Percentiles rank a stretch among this genome's conserved stretches.
phyloP scores from a whole-genome alignment of 2,797 vertebrate genomes.

The Myotis myotis region DNA sequence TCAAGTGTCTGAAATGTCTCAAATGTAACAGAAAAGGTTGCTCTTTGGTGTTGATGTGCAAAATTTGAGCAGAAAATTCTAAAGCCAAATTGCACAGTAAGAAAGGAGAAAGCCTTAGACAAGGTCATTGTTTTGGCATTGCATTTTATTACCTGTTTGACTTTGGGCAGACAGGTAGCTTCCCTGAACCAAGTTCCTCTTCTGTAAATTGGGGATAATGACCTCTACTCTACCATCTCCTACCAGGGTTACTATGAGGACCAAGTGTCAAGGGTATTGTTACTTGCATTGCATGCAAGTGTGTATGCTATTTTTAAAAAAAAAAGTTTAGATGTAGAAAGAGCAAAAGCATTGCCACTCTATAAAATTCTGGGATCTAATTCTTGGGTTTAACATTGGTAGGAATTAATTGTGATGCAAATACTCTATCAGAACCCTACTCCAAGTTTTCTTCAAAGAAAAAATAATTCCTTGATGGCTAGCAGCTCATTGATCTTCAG shows the following conservation, averaged over 20 bases:
- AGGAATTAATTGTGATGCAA: not conserved
- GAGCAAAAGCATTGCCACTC: not conserved
- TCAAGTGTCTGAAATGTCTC: not conserved
- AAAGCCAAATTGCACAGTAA: not conserved
- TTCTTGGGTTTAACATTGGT: not conserved
- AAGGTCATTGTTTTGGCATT: not conserved
- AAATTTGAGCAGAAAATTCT: constrained; percentile 8
- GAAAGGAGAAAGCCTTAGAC: not conserved
- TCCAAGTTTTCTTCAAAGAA: not conserved
- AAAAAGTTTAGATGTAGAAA: not conserved
- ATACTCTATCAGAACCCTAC: not conserved
- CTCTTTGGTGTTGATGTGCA: not conserved
- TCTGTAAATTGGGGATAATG: not conserved
- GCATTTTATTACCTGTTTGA: not conserved
- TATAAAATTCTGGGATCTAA: not conserved
- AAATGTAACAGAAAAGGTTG: not conserved
- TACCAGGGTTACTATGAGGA: not conserved
- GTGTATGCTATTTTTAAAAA: not conserved
- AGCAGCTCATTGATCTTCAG: not conserved
- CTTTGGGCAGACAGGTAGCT: not conserved
- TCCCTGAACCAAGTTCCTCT: not conserved
- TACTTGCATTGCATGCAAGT: not conserved
- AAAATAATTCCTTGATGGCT: not conserved
- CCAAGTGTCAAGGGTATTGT: not conserved
- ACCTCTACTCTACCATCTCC: not conserved